Percentiles rank a stretch among this genome's conserved stretches.
Evolutionary conservation across 2,888 invertebrate species (phyloP).

Genomic region (Busseola fusca): DNA sequence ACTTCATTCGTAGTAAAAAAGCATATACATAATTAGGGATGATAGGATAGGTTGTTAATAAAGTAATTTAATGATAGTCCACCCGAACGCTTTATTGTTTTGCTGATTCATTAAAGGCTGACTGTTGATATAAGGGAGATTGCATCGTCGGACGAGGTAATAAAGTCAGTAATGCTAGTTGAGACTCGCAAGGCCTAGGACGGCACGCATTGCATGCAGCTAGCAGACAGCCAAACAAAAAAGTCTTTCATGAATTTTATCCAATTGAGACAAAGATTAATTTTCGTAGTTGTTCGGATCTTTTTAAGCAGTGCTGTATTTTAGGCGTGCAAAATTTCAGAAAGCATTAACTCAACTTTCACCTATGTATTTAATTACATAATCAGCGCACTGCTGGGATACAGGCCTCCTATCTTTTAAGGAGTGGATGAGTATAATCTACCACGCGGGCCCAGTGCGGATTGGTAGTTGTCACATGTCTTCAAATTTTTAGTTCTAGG

Average conservation of each 20-base stretch:
- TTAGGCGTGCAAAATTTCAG: neutral
- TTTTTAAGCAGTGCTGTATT: neutral
- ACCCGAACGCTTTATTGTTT: neutral
- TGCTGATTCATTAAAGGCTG: neutral
- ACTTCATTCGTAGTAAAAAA: neutral
- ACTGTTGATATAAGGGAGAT: slow-evolving; percentile 1
- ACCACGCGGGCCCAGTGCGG: too few species aligned
- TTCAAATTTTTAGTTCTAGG: too few species aligned
- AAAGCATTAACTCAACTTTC: too few species aligned
- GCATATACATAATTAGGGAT: neutral
- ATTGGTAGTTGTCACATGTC: too few species aligned
- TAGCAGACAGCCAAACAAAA: neutral
- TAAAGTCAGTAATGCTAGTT: slow-evolving; percentile 24
- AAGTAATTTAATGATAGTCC: neutral
- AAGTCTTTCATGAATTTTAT: neutral
- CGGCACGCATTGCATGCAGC: slow-evolving; percentile 24
- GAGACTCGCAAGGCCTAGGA: slow-evolving; percentile 19
- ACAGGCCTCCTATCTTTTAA: too few species aligned
- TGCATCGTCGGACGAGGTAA: slow-evolving; percentile 15
- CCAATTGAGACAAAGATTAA: neutral
- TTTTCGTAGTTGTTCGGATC: neutral
- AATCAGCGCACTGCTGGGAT: too few species aligned
- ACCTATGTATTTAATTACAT: too few species aligned
- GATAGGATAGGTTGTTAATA: neutral
- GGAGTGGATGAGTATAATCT: too few species aligned